Evolutionary conservation across 2,797 vertebrate species (phyloP).

Genomic region (Sarcophilus harrisii): DNA sequence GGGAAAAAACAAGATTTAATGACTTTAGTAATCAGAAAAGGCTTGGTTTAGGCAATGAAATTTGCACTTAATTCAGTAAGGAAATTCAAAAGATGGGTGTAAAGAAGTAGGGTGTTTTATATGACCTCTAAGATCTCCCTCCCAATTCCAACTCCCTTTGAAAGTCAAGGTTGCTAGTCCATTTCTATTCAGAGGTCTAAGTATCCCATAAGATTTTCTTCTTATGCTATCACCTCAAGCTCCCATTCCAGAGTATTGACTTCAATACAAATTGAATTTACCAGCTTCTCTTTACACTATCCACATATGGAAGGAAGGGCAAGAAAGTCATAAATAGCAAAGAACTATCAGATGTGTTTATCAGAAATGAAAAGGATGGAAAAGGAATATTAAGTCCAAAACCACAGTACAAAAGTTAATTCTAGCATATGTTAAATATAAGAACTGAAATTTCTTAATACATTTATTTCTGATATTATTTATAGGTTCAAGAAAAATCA

Average conservation of each 20-base stretch:
- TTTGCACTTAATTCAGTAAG: background rate
- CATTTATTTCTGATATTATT: background rate
- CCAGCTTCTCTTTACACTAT: background rate
- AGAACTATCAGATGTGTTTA: background rate
- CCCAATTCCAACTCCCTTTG: background rate
- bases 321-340: background rate
- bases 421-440: background rate
- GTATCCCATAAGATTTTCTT: background rate
- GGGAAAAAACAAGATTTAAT: background rate
- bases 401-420: background rate
- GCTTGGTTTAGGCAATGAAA: background rate
- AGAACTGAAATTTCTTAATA: background rate
- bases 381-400: background rate
- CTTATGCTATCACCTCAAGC: background rate
- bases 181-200: background rate
- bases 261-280: background rate
- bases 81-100: background rate
- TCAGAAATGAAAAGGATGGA: background rate
- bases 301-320: background rate
- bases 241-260: background rate
- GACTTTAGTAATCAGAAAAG: background rate
- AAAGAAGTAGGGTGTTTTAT: background rate
- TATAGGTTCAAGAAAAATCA: background rate
- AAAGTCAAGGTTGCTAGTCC: background rate
- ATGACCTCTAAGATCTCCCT: background rate